These are phyloP conservation scores for Loris lydekkerianus DNA, from an alignment of 2,797 vertebrate genomes.

Conservation along the genomic window DNA sequence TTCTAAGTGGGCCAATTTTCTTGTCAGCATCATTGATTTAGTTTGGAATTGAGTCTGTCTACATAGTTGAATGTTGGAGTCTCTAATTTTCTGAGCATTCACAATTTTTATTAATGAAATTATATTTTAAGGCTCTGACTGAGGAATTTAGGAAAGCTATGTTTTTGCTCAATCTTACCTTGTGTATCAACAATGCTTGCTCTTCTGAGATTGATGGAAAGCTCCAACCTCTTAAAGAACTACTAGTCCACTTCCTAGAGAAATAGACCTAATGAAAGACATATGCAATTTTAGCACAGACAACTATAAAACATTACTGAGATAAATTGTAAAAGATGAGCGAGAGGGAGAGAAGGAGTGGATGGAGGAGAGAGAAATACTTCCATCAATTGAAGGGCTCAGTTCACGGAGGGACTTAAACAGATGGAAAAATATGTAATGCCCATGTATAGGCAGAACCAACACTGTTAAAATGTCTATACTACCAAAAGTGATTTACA, in stretches of 20 bases:
- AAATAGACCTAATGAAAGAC: constrained; percentile 40
- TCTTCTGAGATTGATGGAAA: background rate
- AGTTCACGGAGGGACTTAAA: too few relatives aligned
- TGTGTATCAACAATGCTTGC: background rate
- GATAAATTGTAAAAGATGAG: background rate
- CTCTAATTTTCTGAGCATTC: constrained; percentile 1
- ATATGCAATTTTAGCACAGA: background rate
- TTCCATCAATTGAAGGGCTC: background rate
- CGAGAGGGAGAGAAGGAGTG: too few relatives aligned
- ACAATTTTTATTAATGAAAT: constrained; percentile 50
- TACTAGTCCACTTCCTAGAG: background rate
- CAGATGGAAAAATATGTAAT: too few relatives aligned
- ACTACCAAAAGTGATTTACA: too few relatives aligned
- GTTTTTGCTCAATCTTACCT: background rate
- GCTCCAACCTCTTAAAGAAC: background rate
- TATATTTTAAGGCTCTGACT: background rate
- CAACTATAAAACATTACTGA: background rate
- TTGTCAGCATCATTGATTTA: constrained; percentile 5
- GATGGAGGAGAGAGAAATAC: too few relatives aligned
- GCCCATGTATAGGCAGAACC: too few relatives aligned
- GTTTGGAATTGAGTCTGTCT: background rate
- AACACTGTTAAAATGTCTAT: too few relatives aligned
- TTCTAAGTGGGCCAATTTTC: background rate
- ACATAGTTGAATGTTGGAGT: background rate
- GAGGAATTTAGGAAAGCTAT: background rate